Base-by-base conservation (phyloP, 2,113 vertebrate genomes). In the Myanophis thanlyinensis region DNA sequence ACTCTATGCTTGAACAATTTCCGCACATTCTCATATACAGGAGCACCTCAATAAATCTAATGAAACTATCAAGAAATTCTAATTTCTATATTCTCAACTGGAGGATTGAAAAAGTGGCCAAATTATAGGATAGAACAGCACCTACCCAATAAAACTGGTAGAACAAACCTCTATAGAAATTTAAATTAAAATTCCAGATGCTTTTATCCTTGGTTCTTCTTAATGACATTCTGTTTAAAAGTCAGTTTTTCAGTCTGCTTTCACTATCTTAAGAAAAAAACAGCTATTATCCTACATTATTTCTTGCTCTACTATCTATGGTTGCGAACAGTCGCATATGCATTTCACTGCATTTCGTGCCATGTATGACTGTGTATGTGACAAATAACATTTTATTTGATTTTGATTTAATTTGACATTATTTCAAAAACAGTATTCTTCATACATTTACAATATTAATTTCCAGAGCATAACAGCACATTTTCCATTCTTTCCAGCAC, bases 181-280 rank as follows among this genome's bases (percentile, higher is more conserved):
- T 94, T 97, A 89, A 96, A 98, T 97, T 95, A 96, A 95, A 96
- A 98, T 97, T 97, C 97, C 97, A 98, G 97, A 98, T 97, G 97
- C 94, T 97, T 96, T 96, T 94, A 95, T 96, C 96, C 94, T 10
- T 88, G 89, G 86, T 94, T 93, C 96, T 96, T 95, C 30, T 93
- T 93, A 91, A 94, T 98, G 97, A 97, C 97, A 97, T 98, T 97
- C 97, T 97, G 92, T 97, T 97, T 95, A 96, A 95, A 97, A 97
- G 96, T 97, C 97, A 94, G 97, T 98, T 98, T 98, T 97, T 98
- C 97, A 98, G 97, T 97, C 97, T 97, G 88, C 97, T 96, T 96
- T 89, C 30, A 91, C 94, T 88, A 95, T 97, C 97, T 97, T 97
- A 98, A 96, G 97, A 97, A 98, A 97, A 93, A 96, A 97, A 97